Evolutionary conservation across 2,797 vertebrate species (phyloP).

Genomic region (Poeciliopsis gracilis): DNA sequence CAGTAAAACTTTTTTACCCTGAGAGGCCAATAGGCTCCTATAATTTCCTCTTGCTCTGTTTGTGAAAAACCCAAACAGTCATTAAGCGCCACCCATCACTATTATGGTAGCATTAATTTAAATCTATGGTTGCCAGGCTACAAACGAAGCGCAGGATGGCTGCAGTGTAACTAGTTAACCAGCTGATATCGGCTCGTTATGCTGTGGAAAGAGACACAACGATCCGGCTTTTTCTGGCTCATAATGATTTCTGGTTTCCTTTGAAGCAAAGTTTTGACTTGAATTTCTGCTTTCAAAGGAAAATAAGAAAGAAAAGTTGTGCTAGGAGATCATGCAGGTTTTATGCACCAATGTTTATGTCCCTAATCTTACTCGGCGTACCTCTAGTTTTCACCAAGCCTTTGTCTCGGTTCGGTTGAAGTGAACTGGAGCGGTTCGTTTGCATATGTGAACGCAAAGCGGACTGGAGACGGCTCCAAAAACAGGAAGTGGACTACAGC

Average conservation of each 20-base stretch:
- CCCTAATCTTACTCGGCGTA: neutral
- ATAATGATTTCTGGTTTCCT: neutral
- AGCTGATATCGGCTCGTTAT: neutral
- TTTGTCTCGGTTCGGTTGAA: too few relatives aligned
- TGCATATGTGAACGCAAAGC: too few relatives aligned
- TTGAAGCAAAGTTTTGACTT: constrained; percentile 1
- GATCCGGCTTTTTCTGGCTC: neutral
- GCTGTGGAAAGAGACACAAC: neutral
- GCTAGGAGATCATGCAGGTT: neutral
- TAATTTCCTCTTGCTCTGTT: neutral
- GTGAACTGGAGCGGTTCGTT: too few relatives aligned
- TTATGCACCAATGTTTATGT: neutral
- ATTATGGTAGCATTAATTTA: neutral
- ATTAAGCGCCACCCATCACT: neutral
- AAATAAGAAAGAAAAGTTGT: too few relatives aligned
- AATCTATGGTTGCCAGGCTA: neutral
- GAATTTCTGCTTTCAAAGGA: neutral
- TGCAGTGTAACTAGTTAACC: neutral
- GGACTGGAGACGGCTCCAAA: too few relatives aligned
- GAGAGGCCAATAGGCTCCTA: neutral
- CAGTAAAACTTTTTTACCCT: too few relatives aligned
- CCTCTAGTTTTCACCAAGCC: too few relatives aligned
- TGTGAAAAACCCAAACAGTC: neutral
- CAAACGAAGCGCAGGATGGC: neutral
- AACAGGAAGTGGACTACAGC: too few relatives aligned